These are phyloP conservation scores for Protosalanx chinensis DNA, from an alignment of 2,797 vertebrate species.

Conservation along the genomic window DNA sequence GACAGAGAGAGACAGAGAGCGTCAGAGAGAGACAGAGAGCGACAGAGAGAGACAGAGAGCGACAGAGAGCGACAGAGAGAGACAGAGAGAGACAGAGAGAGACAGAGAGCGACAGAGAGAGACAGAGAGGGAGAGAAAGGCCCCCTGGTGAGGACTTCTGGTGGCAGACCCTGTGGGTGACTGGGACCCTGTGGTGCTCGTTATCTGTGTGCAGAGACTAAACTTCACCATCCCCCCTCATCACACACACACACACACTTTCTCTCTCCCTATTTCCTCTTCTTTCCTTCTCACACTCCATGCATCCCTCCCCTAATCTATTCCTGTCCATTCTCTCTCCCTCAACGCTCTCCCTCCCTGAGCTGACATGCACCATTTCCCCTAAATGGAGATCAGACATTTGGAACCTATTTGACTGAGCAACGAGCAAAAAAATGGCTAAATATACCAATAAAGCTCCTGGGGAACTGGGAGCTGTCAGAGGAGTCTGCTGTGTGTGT, in stretches of 20 bases:
- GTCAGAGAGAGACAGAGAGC: neutral
- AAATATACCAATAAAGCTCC: slow-evolving; percentile 46
- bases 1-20: slow-evolving; percentile 29
- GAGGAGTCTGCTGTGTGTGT: slow-evolving; percentile 27
- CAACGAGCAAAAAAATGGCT: slow-evolving; percentile 48
- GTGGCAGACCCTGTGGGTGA: slow-evolving; percentile 43
- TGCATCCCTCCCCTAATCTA: slow-evolving; percentile 11
- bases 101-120: too few relatives aligned
- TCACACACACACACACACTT: slow-evolving; percentile 12
- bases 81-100: too few relatives aligned
- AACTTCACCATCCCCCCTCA: slow-evolving; percentile 6
- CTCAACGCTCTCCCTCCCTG: slow-evolving; percentile 22
- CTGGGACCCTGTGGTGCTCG: slow-evolving; percentile 37
- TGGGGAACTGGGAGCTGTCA: slow-evolving; percentile 22
- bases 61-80: too few relatives aligned
- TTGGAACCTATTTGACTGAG: slow-evolving; percentile 64
- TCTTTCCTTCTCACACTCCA: too few relatives aligned
- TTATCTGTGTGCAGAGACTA: slow-evolving; percentile 30
- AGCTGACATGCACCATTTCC: slow-evolving; percentile 65
- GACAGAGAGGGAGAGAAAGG: slow-evolving; percentile 3
- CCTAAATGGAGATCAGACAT: slow-evolving; percentile 64
- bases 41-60: too few relatives aligned
- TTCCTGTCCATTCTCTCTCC: neutral
- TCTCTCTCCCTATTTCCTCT: slow-evolving; percentile 19
- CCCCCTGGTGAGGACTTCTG: slow-evolving; percentile 26